phyloP scores from a whole-genome alignment of 2,113 vertebrate species.

The Megalops atlanticus region DNA sequence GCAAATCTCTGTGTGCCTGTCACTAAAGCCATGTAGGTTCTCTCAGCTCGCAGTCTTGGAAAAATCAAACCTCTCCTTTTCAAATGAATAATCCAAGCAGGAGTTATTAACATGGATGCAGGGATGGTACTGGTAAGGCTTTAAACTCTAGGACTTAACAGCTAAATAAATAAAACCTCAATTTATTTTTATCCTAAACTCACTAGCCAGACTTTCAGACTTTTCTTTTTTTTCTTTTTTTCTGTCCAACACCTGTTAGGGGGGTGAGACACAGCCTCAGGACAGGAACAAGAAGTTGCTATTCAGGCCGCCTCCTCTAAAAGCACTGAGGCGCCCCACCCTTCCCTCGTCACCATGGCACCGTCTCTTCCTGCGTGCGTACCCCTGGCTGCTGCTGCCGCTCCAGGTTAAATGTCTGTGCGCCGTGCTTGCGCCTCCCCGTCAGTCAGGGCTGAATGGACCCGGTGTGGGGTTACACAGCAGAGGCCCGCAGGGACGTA shows the following conservation, averaged over 20 bases:
- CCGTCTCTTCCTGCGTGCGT: background rate
- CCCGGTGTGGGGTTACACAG: constrained; percentile 24
- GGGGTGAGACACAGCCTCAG: background rate
- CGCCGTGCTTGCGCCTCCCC: constrained; percentile 17
- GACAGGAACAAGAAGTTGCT: constrained; percentile 15
- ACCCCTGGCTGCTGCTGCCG: background rate
- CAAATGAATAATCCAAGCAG: background rate
- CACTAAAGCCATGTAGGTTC: background rate
- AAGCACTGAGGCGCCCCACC: background rate
- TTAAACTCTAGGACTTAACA: background rate
- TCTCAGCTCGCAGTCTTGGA: too few species aligned
- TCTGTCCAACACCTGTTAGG: background rate
- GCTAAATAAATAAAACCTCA: background rate
- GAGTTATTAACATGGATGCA: background rate
- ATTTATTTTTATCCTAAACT: background rate
- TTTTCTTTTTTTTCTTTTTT: background rate
- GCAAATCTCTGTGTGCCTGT: background rate
- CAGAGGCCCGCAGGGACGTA: constrained; percentile 1
- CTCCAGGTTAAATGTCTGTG: constrained; percentile 18
- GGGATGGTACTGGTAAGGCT: background rate
- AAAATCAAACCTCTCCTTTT: background rate
- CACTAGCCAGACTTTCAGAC: background rate
- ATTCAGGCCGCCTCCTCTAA: constrained; percentile 1
- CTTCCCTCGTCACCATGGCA: too few species aligned
- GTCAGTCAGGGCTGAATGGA: constrained; percentile 24